Evolutionary conservation across 1,140 invertebrate genomes (phyloP).

Genomic region (Drosophila jambulina): DNA sequence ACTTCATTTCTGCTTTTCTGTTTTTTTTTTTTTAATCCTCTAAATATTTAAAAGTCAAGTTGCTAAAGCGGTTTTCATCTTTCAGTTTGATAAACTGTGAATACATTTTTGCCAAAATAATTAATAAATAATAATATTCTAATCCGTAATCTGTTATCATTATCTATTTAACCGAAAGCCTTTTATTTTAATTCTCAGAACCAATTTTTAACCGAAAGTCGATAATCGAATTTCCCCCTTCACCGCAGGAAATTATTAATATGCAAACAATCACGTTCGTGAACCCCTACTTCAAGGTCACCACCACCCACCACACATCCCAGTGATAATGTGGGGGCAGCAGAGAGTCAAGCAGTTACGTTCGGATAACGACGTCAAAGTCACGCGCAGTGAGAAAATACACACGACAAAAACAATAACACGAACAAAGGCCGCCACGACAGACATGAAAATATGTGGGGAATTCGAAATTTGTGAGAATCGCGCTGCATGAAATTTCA

Average conservation of each 20-base stretch:
- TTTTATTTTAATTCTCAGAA: too few species aligned
- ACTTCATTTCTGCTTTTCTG: too few species aligned
- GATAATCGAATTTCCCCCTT: too few species aligned
- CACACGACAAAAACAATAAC: conserved; percentile 25
- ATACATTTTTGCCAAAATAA: too few species aligned
- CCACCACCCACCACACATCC: neutral
- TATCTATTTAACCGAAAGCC: too few species aligned
- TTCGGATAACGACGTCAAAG: conserved; percentile 6
- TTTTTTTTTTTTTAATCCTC: too few species aligned
- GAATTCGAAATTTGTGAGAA: conserved; percentile 84
- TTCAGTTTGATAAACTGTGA: too few species aligned
- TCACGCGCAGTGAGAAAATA: conserved; percentile 28
- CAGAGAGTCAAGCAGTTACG: conserved; percentile 1
- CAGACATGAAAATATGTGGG: conserved; percentile 76
- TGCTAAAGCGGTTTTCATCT: too few species aligned
- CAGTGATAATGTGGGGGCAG: neutral
- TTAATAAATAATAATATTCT: too few species aligned
- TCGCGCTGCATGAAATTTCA: conserved; percentile 83
- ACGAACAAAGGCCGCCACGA: conserved; percentile 52
- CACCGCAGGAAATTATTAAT: neutral
- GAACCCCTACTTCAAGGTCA: conserved; percentile 5
- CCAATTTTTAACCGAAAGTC: neutral
- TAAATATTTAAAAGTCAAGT: too few species aligned
- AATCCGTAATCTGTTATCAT: too few species aligned
- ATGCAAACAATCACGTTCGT: neutral